Evolutionary conservation across 2,888 invertebrate genomes (phyloP), one percentile per base, ranked within the genome.

Genomic region (Tortricodes alternella): DNA sequence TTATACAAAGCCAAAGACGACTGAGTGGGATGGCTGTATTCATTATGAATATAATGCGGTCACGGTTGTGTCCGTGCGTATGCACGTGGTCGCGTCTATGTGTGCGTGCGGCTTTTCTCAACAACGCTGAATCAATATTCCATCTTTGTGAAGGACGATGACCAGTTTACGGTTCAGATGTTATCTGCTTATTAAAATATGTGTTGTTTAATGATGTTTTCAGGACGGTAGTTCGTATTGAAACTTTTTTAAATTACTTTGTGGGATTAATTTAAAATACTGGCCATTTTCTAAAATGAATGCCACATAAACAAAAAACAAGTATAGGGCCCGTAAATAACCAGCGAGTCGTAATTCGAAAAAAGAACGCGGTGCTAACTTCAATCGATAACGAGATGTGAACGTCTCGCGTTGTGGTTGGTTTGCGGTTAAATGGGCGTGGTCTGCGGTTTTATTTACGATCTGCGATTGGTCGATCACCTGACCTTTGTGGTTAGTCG

Each of bases 361-460:
- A 85, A 87, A 87, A 84, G 74, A 78, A 80, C 71, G 71, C 44
- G 71, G 70, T 68, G 68, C 64, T 75, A 69, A 79, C 76, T 75
- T 66, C 68, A 83, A 87, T 90, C 89, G 83, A 86, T 89, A 81
- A 78, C 77, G 78, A 76, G 77, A 83, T 66, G 76, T 76, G 76
- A 80, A 77, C 81, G 85, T 91, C 89, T 91, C 85, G 89, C 84
- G 77, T 86, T 89, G 91, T 89, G 91, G 91, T 91, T 91, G 91
- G 91, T 91, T 93, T 93, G 93, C 87, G 93, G 93, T 93, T 92
- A 90, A 77, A 73, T 76, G 89, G 93, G 93, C 92, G 93, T 91
- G 91, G 92, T 83, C 87, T 92, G 92, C 73, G 93, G 92, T 92
- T 85, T 88, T 82, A 91, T 89, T 89, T 89, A 88, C 86, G 85